Evolutionary conservation across 1,140 invertebrate genomes (phyloP), one percentile per base, ranked within the genome.

Genomic region (Bombus haemorrhoidalis): DNA sequence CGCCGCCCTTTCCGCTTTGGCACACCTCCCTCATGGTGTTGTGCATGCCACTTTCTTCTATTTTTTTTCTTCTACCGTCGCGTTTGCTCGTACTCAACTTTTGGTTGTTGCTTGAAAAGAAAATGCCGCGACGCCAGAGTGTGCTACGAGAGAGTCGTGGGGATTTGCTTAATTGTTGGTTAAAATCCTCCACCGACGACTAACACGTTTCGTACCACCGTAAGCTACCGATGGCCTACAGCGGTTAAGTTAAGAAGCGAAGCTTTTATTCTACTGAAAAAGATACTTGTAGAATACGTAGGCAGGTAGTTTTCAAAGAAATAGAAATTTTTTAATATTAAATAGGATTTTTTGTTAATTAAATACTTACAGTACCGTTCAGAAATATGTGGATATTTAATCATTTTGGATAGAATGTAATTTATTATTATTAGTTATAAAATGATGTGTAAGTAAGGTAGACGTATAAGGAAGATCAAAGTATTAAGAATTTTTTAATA

Each of bases 1-100:
- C 37, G 41, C 18, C 81, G 34, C 81, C 34, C 64, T 34, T 84
- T 57, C 59, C 53, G 57, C 57, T 83, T 73, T 69, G 53, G 80
- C n/a, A 59, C 62, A 88, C 82, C 66, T 59, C 62, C 74, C 47
- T 77, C 64, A 64, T 76, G 81, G 81, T 76, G 81, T 76, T 57
- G 34, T 68, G 47, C 81, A 68, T 73, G 39, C 59, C 73, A 41
- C 73, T n/a, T 18, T 76, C 43, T 41, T n/a, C 34, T 66, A 57
- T 76, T 76, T 39, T 18, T 32, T 34, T 18, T 12, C 66, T 3
- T 37, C 6, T 18, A 1, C 25, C 43, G 39, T 66, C 69, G 34
- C 73, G 75, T 72, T 72, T 37, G 37, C 37, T 66, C 64, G 66
- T 32, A 39, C 32, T 66, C 59, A 59, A 76, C 28, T 81, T 87